Evolutionary conservation across 2,113 vertebrate species (phyloP), one percentile per base, ranked within the genome.

Genomic region (Ifrita kowaldi): DNA sequence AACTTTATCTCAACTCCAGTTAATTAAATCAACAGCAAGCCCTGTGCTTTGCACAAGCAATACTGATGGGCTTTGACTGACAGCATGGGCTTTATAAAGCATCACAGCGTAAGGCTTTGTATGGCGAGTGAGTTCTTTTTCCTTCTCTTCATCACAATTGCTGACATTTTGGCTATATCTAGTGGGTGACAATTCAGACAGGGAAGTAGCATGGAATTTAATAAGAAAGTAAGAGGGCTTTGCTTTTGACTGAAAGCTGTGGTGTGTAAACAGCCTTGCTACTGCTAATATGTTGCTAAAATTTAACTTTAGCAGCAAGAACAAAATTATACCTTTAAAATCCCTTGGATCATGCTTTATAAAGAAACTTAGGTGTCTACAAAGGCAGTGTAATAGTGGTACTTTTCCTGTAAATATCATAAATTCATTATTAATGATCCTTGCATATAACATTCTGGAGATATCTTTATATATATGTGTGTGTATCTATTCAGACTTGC

Each of bases 11-110:
- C 68, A 93, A 63, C 18, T 88, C 42, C 55, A 30, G 50, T 67
- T 96, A 94, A 94, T 96, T 94, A 91, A 96, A 95, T 97, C 83
- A 94, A 84, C 87, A 95, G 23, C 55, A 56, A 67, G 26, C 13
- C 57, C 75, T 63, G 32, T 37, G 49, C 30, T 93, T 96, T 90
- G 60, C 35, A 68, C 35, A 67, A 74, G 82, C 81, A 94, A 60
- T 85, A 75, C 27, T 93, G 92, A 93, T 69, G 32, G 76, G 33
- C 18, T 78, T 6, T 90, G 67, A 97, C 50, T 56, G 82, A 68
- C 75, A 95, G 32, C 32, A 71, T 32, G 60, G 24, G 56, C n/a
- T 92, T 92, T 84, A 65, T 47, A 95, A 89, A 91, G 67, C 63
- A 49, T 39, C 44, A 42, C 15, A 80, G 24, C 1, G 3, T 49